Percentiles rank a stretch among this genome's conserved stretches.
These are phyloP conservation scores for Pyralis farinalis DNA, from an alignment of 2,888 invertebrate genomes.

Conservation along the genomic window DNA sequence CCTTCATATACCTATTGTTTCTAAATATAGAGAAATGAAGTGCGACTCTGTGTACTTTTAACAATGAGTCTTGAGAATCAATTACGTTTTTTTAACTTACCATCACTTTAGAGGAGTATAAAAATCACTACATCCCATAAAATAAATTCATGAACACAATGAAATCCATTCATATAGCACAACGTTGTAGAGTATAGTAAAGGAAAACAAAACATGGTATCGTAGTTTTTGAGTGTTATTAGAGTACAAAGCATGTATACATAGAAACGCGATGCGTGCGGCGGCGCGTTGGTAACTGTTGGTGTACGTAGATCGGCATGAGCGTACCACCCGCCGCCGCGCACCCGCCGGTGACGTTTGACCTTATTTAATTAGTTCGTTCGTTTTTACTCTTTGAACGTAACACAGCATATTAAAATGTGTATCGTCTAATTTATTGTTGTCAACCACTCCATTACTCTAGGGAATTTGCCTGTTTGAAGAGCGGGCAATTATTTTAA, in stretches of 20 bases:
- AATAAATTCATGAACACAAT: slow-evolving; percentile 1
- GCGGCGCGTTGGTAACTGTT: slow-evolving; percentile 46
- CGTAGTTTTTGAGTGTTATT: neutral
- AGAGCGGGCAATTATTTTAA: no score
- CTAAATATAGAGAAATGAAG: neutral
- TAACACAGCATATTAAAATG: slow-evolving; percentile 72
- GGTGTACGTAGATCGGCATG: slow-evolving; percentile 36
- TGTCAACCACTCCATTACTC: slow-evolving; percentile 55
- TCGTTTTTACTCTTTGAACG: slow-evolving; percentile 77
- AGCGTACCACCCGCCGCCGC: slow-evolving; percentile 33
- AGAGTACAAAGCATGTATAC: neutral
- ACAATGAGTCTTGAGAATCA: neutral
- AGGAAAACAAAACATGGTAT: no score
- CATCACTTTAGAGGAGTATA: neutral
- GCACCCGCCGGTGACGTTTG: slow-evolving; percentile 57
- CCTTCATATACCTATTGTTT: no score
- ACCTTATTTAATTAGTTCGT: slow-evolving; percentile 80
- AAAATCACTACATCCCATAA: neutral
- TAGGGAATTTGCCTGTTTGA: no score
- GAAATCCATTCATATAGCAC: slow-evolving; percentile 6
- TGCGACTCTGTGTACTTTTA: neutral
- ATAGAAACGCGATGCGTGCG: slow-evolving; percentile 22
- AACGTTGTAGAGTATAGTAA: neutral
- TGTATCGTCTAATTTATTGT: slow-evolving; percentile 67
- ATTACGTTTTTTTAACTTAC: neutral